These are phyloP conservation scores for Meganola albula DNA, from an alignment of 2,888 invertebrate genomes.

Conservation along the genomic window DNA sequence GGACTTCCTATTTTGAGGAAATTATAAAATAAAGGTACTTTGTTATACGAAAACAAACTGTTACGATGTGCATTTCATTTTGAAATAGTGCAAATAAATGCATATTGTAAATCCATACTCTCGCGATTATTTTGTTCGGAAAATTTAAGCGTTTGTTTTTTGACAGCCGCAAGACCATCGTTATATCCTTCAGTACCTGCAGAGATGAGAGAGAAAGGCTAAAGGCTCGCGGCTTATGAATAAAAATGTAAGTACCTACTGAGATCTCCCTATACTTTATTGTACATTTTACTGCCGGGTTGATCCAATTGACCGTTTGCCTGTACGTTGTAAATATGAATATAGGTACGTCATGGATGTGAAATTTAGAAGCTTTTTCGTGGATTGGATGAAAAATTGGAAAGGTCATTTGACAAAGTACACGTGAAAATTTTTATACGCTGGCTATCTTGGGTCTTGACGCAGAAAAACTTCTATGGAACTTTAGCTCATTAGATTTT, in stretches of 20 bases:
- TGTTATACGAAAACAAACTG: too few species aligned
- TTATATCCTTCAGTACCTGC: conserved; percentile 34
- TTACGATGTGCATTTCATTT: too few species aligned
- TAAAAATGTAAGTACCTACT: conserved; percentile 65
- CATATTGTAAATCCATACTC: too few species aligned
- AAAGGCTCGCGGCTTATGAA: conserved; percentile 45
- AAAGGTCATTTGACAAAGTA: too few species aligned
- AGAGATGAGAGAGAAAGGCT: conserved; percentile 73
- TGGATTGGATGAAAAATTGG: conserved; percentile 8
- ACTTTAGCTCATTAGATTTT: too few species aligned
- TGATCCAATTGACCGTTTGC: conserved; percentile 5
- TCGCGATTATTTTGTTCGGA: not conserved
- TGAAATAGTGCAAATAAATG: too few species aligned
- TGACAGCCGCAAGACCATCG: conserved; percentile 38
- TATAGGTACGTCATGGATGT: too few species aligned
- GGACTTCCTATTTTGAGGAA: too few species aligned
- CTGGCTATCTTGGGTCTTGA: too few species aligned
- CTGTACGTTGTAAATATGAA: conserved; percentile 1
- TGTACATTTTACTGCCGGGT: conserved; percentile 13
- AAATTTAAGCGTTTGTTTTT: conserved; percentile 14
- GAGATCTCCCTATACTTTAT: conserved; percentile 20
- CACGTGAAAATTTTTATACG: too few species aligned
- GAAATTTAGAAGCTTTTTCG: conserved; percentile 13
- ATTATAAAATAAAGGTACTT: too few species aligned
- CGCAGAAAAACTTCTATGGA: too few species aligned